These are phyloP conservation scores for Rynchops niger DNA, from an alignment of 2,113 vertebrate genomes.

Conservation along the genomic window DNA sequence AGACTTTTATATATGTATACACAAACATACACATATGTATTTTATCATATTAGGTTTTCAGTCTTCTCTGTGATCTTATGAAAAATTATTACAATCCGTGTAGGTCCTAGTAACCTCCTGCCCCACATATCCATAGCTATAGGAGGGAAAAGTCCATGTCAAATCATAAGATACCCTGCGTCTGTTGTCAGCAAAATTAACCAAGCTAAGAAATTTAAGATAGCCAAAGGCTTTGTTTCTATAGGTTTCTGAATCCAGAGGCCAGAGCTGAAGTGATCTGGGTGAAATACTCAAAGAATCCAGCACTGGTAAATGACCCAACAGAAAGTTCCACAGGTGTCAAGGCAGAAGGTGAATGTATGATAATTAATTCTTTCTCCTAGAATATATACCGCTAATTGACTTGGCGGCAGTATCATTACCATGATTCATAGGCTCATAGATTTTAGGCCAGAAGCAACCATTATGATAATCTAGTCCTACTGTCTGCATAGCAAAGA, in stretches of 20 bases:
- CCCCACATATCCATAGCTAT: not conserved
- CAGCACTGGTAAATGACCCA: not conserved
- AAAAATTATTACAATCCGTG: not conserved
- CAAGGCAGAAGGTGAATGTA: slow-evolving; percentile 16
- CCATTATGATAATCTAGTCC: not conserved
- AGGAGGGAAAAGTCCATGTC: not conserved
- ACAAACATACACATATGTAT: not conserved
- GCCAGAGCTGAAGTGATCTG: not conserved
- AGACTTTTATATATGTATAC: not conserved
- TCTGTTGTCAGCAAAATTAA: not conserved
- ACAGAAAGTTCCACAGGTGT: not conserved
- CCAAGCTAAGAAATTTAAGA: not conserved
- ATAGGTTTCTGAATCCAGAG: not conserved
- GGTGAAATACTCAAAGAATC: not conserved
- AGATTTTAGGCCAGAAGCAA: slow-evolving; percentile 11
- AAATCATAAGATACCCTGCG: not conserved
- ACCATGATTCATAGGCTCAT: not conserved
- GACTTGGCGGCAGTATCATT: not conserved
- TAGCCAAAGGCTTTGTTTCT: not conserved
- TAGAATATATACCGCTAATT: not conserved
- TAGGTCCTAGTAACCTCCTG: not conserved
- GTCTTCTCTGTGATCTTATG: not conserved
- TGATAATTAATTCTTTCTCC: slow-evolving; percentile 12
- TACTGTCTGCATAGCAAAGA: not conserved
- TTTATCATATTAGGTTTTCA: not conserved